A percentile compares a stretch with the other conserved stretches of the same genome.
Conservation (phyloP, 2,113 vertebrate genomes). For the Platysteira castanea region DNA sequence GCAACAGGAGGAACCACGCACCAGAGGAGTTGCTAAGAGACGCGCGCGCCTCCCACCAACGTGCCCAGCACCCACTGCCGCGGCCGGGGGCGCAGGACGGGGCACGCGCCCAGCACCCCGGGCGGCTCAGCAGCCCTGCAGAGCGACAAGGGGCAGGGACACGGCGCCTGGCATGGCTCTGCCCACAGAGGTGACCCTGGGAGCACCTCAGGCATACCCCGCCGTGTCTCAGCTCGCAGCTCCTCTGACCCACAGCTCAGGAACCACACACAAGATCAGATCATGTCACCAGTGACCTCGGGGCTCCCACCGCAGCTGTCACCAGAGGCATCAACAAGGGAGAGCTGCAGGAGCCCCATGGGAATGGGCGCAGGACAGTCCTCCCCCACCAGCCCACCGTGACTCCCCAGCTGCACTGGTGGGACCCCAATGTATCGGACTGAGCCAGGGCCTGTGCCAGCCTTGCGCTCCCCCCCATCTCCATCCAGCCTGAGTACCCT, state of each 20-base stretch:
- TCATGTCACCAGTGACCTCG: not conserved
- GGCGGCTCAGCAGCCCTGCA: rapidly evolving
- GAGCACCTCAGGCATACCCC: not conserved
- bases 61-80: not conserved
- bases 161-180: rapidly evolving
- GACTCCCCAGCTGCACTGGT: not conserved
- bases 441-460: rapidly evolving
- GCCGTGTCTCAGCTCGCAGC: rapidly evolving
- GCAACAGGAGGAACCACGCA: not conserved
- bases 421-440: rapidly evolving
- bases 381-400: rapidly evolving
- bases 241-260: rapidly evolving
- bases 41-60: not conserved
- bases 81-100: not conserved
- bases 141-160: not conserved
- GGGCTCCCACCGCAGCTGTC: not conserved
- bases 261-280: not conserved
- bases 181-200: not conserved
- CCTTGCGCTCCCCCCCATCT: rapidly evolving
- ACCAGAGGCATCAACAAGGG: not conserved
- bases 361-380: rapidly evolving
- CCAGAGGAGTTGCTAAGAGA: slow-evolving; percentile 47
- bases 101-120: rapidly evolving
- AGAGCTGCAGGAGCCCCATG: not conserved
- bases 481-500: not conserved